Base-by-base conservation (phyloP, 2,888 invertebrate species). In the Pandemis corylana region DNA sequence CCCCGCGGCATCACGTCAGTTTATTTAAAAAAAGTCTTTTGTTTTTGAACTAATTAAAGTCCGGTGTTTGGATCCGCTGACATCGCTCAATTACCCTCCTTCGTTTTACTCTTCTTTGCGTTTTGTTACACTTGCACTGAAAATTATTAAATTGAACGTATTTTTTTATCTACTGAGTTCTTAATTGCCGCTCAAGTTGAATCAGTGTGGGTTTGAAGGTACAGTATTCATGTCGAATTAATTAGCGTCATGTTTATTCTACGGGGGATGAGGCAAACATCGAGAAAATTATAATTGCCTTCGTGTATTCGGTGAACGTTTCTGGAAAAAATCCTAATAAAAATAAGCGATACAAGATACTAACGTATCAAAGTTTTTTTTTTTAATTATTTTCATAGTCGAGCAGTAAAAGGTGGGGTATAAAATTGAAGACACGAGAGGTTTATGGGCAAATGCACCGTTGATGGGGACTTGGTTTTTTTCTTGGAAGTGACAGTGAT, bases 1-100 rank as follows among this genome's bases (percentile, higher is more conserved):
- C 20, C 72, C 66, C 20, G 41, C 66, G 59, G 71, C 66, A 42
- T 12, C 7, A 67, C 63, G 61, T 51, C 66, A 41, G 59, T 51
- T 61, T 59, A 66, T 66, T 36, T 61, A 66, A 44, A 66, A 44
- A 72, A 78, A 80, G 81, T 84, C 84, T 86, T 89, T 89, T 89
- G 88, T 91, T 92, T 88, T 88, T 83, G 81, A 90, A 90, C 88
- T 90, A 90, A 93, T 91, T 90, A 89, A 86, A 89, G 85, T 64
- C 46, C 77, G 77, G 78, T 78, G 81, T 83, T 81, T 81, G 82
- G 82, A 85, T 84, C 79, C 77, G 76, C 79, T 79, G 79, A 84
- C 84, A 82, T 82, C 76, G 78, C 82, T 79, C 80, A 81, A 73
- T 81, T 83, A 84, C 77, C 77, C 77, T 41, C 62, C 70, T 71